Evolutionary conservation across 2,888 invertebrate genomes (phyloP), one percentile per base, ranked within the genome.

Genomic region (Agonum fuliginosum): DNA sequence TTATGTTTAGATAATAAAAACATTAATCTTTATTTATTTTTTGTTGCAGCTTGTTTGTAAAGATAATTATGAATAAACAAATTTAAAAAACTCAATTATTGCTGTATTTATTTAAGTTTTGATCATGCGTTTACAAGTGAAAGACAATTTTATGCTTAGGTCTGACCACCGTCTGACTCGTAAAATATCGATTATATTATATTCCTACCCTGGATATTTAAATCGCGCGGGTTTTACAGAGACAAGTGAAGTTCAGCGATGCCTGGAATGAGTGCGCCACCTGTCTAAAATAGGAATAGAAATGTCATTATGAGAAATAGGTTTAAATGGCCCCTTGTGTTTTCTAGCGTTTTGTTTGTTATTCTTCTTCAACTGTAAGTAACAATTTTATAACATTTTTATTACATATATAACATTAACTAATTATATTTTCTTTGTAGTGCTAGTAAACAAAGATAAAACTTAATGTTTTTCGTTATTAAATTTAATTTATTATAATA

Each of bases 251-350:
- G 30, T 17, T 30, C 8, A 1, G 2, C 30, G 14, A 17, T 12
- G 34, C 30, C 3, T 10, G 3, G n/a, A 54, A 3, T 58, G 72
- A 72, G 72, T 37, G 1, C 72, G 22, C 20, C 54, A 72, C 58
- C 12, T 58, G 14, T 24, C 4, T 20, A n/a, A 58, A 72, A 41
- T 58, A 12, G 6, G 14, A n/a, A n/a, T n/a, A n/a, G n/a, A n/a
- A n/a, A 54, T 58, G 34, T 41, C 10, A 65, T 67, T 48, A 51
- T 12, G 62, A 30, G 24, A 20, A 37, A 74, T 67, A 75, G 67
- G 67, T 75, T 75, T 75, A 75, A 75, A 75, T 75, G 75, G 75
- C 75, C 34, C 34, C 75, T 75, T 75, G 75, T 75, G 75, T 67
- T 67, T 75, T 75, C 75, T 67, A 75, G 67, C 51, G 14, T 75